Evolutionary conservation across 2,797 vertebrate genomes (phyloP).

Genomic region (Sternotherus odoratus): DNA sequence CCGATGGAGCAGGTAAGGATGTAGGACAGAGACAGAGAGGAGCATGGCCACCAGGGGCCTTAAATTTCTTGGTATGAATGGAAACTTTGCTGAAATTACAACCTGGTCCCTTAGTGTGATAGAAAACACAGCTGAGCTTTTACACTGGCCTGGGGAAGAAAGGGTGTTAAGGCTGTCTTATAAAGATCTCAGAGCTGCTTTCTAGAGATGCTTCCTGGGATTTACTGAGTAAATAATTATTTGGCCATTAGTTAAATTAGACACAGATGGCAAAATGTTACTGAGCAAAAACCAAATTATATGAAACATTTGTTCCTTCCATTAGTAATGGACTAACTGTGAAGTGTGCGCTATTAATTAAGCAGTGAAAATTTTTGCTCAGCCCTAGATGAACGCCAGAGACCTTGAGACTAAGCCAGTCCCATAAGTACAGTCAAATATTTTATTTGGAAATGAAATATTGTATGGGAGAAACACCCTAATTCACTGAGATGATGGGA

Average conservation of each 20-base stretch:
- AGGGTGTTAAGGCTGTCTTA: background rate
- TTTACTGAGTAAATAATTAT: conserved; percentile 25
- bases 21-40: background rate
- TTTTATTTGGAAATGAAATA: background rate
- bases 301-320: background rate
- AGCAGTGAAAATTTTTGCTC: background rate
- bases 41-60: background rate
- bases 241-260: conserved; percentile 32
- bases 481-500: background rate
- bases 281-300: conserved; percentile 16
- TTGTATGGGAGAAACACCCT: background rate
- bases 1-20: background rate
- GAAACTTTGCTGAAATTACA: background rate
- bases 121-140: background rate
- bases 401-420: background rate
- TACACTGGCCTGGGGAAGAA: background rate
- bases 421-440: background rate
- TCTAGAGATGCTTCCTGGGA: background rate
- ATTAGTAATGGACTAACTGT: background rate
- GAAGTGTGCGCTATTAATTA: background rate
- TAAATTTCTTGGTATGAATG: background rate
- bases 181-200: background rate
- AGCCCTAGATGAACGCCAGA: background rate
- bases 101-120: background rate
- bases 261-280: background rate